Percentiles rank a stretch among this genome's conserved stretches.
These are phyloP conservation scores for Callinectes sapidus DNA, from an alignment of 2,888 invertebrate species.

Conservation along the genomic window DNA sequence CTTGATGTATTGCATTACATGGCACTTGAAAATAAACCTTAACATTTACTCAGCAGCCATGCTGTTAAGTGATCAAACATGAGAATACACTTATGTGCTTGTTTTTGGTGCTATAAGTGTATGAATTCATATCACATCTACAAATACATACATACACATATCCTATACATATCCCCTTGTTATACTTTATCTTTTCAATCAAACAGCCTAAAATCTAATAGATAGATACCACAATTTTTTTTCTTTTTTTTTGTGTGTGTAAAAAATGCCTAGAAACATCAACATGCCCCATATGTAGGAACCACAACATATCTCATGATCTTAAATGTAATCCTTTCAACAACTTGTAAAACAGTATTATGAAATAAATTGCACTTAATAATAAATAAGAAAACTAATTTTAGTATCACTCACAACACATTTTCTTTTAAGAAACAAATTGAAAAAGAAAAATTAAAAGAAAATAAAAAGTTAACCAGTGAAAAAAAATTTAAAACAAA, in stretches of 20 bases:
- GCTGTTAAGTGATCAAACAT: not conserved
- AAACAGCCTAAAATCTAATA: not conserved
- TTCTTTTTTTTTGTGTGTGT: not conserved
- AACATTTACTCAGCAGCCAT: constrained; percentile 25
- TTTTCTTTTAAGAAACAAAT: not conserved
- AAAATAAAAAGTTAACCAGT: not conserved
- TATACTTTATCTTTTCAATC: not conserved
- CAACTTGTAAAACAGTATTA: not conserved
- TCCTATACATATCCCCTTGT: not conserved
- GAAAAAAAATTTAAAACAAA: not conserved
- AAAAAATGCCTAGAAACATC: not conserved
- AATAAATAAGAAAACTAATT: constrained; percentile 25
- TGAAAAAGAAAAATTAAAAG: not conserved
- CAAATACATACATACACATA: constrained; percentile 3
- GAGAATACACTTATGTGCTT: constrained; percentile 1
- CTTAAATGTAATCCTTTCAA: not conserved
- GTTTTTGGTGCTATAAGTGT: not conserved
- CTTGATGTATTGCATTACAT: not conserved
- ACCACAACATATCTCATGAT: not conserved
- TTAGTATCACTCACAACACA: constrained; percentile 20
- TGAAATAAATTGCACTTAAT: not conserved
- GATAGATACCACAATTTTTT: not conserved
- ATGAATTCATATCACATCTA: constrained; percentile 28
- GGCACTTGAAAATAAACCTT: not conserved
- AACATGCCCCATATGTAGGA: not conserved